Evolutionary conservation across 2,113 vertebrate species (phyloP).

Genomic region (Nesoenas mayeri): DNA sequence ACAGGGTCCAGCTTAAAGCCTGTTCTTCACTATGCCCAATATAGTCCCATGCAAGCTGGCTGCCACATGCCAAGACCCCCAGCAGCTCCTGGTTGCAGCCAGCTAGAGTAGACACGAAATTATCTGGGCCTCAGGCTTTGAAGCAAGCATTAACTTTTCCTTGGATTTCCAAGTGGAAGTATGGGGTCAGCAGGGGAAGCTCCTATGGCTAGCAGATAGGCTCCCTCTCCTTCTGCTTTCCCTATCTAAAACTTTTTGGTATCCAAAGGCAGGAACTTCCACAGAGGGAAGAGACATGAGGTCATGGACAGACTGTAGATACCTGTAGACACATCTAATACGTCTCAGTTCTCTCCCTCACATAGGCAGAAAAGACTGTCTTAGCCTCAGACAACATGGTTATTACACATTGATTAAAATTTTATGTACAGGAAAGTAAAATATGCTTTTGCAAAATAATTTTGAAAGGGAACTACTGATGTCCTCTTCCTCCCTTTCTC

Average conservation of each 20-base stretch:
- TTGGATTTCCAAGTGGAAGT: constrained; percentile 7
- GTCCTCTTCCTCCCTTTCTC: background rate
- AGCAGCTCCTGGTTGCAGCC: background rate
- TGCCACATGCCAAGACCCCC: background rate
- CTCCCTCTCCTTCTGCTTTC: background rate
- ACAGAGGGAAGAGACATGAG: background rate
- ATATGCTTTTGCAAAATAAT: too few species aligned
- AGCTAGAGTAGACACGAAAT: background rate
- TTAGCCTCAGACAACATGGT: too few species aligned
- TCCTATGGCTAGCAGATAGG: background rate
- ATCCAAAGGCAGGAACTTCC: background rate
- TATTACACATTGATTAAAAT: too few species aligned
- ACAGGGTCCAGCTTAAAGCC: background rate
- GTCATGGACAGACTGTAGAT: background rate
- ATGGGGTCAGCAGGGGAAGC: background rate
- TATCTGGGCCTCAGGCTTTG: background rate
- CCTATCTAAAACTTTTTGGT: background rate
- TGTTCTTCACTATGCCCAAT: background rate
- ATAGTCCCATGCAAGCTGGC: background rate
- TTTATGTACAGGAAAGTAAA: too few species aligned
- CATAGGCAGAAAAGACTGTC: too few species aligned
- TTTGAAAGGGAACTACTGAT: too few species aligned
- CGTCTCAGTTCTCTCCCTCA: background rate
- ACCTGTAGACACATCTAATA: background rate
- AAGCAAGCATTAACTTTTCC: background rate